Evolutionary conservation across 2,888 invertebrate species (phyloP), one percentile per base, ranked within the genome.

Genomic region (Tanytarsus gracilentus): DNA sequence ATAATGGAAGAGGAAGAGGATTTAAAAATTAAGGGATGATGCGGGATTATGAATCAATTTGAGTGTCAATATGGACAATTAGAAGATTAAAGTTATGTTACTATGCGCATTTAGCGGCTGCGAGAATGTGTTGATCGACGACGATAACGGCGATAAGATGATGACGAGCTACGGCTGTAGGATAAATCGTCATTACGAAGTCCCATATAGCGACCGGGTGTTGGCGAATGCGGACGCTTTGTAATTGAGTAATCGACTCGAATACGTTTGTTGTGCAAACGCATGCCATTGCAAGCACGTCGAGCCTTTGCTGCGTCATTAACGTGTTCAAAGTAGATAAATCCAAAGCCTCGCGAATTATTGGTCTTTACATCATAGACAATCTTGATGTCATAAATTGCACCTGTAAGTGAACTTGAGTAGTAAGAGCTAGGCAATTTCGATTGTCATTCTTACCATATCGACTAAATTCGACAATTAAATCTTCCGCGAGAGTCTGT

Each of bases 301-400:
- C 95, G 95, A 6, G 97, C 97, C 61, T 86, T 85, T 72, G 88
- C 88, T 0, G 97, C 93, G 76, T 96, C 94, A 62, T 88, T 88
- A 51, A 85, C 77, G 62, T 83, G 84, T 73, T 89, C 87, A 76
- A 86, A 96, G 76, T 97, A 97, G 50, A 97, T 89, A 77, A 97
- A 97, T 67, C 91, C 89, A 76, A 96, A 97, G n/a, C 96, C 97
- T 67, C 96, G 79, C 0, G 96, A 96, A 61, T 92, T 81, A 5
- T 91, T 90, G 66, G 92, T 92, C 90, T 95, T 95, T 50, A 93
- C 93, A 75, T 98, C 97, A 68, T 94, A 90, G 58, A 98, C 94
- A 64, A 98, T 86, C 77, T 95, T 91, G 23, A 92, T 87, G 70
- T 91, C 85, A 70, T 96, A 93, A 29, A 98, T 86, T 0, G 26